Base-by-base conservation (phyloP, 2,888 invertebrate species). In the Sycophila texana region DNA sequence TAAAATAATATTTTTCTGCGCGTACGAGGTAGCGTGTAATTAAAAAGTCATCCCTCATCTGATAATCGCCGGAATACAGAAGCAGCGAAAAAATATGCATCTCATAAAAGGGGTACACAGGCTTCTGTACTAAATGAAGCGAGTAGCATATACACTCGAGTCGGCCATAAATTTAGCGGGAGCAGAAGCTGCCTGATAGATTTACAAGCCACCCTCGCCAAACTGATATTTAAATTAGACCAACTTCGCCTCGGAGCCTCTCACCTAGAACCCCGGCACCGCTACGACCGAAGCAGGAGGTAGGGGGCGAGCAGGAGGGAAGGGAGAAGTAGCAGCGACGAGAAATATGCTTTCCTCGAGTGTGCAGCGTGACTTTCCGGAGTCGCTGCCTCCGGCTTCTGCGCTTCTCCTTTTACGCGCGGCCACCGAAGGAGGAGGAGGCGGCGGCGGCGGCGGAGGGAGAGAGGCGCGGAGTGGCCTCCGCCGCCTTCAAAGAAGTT, bases 211-310 rank as follows among this genome's bases (percentile, higher is more conserved):
- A 85, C 87, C 87, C 86, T 86, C 84, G 86, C 87, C 86, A 87
- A 89, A 88, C 87, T 88, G 89, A 90, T 90, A 90, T 90, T 90
- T 89, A 90, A 90, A 90, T 90, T 90, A 90, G 90, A 89, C 86
- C 86, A 88, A 89, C 86, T 88, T 87, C 84, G 82, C 82, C 2
- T 20, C 65, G 65, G 47, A 60, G 71, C 57, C 16, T 18, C 67
- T 66, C 47, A 51, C 26, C 66, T 72, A 85, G 85, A 81, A 81
- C 83, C 82, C 81, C 82, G 30, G 20, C 83, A 84, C 82, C 81
- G 83, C 84, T 82, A 81, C 84, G 7, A 14, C 4, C n/a, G 55
- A 49, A 47, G 84, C 83, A 83, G 83, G n/a, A 63, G 18, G 63
- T n/a, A 61, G 85, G 57, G 16, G 57, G 61, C 57, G 39, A 58